Evolutionary conservation across 2,888 invertebrate genomes (phyloP).

Genomic region (Baronia brevicornis): DNA sequence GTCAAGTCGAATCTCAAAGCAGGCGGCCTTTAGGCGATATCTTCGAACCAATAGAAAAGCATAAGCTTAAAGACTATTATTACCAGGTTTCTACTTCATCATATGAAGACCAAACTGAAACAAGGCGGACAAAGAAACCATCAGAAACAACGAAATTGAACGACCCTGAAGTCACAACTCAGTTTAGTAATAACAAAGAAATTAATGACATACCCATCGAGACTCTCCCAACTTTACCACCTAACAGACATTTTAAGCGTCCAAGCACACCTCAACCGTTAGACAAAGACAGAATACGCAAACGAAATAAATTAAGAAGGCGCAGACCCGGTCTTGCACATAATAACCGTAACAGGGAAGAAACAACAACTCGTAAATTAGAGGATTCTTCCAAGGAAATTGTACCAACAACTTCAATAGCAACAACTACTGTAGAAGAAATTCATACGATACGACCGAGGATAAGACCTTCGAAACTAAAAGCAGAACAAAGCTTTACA

Average conservation of each 20-base stretch:
- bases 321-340: conserved; percentile 56
- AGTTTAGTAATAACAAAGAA: conserved; percentile 29
- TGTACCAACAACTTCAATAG: conserved; percentile 25
- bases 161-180: conserved; percentile 35
- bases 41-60: conserved; percentile 61
- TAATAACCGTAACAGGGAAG: conserved; percentile 41
- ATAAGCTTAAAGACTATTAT: conserved; percentile 65
- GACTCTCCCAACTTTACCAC: conserved; percentile 63
- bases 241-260: conserved; percentile 61
- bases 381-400: conserved; percentile 37
- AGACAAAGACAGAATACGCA: conserved; percentile 58
- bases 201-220: conserved; percentile 42
- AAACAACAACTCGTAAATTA: conserved; percentile 34
- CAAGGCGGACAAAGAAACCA: conserved; percentile 59
- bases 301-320: conserved; percentile 63
- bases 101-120: conserved; percentile 45
- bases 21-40: conserved; percentile 63
- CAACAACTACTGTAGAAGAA: conserved; percentile 41
- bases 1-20: conserved; percentile 60
- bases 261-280: conserved; percentile 37
- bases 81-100: conserved; percentile 61
- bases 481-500: conserved; percentile 48
- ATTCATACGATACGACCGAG: conserved; percentile 54
- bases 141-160: conserved; percentile 33
- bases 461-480: conserved; percentile 43